Conservation (phyloP, 2,888 invertebrate species). For the Rotaria macrura region DNA sequence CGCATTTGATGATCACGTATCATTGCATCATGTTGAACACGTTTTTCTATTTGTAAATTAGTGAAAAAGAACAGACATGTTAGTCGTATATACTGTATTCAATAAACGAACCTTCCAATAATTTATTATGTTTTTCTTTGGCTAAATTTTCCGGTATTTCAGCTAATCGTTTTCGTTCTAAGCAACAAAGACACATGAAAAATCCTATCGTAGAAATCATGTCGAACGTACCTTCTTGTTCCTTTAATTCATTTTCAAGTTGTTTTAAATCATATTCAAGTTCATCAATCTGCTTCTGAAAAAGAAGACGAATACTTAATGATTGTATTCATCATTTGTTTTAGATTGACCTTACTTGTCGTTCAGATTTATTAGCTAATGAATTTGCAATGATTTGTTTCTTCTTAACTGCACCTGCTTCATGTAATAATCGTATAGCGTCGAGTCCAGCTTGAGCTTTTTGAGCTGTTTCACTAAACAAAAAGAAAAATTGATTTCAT, state of each 20-base stretch:
- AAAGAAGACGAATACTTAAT: neutral
- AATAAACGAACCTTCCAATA: constrained; percentile 47
- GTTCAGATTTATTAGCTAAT: neutral
- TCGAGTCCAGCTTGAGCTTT: neutral
- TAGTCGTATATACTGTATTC: neutral
- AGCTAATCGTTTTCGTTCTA: constrained; percentile 57
- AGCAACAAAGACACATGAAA: neutral
- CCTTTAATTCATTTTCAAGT: constrained; percentile 32
- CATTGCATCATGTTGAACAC: constrained; percentile 40
- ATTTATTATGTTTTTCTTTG: constrained; percentile 55
- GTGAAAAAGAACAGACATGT: neutral
- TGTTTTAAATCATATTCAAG: constrained; percentile 60
- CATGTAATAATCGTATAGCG: neutral
- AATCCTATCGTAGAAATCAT: neutral
- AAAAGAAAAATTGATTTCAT: neutral
- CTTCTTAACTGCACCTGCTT: neutral
- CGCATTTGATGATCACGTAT: constrained; percentile 41
- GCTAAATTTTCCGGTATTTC: constrained; percentile 60
- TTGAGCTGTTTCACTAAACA: neutral
- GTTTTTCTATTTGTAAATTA: constrained; percentile 37
- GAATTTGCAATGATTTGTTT: neutral
- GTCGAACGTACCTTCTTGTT: constrained; percentile 36
- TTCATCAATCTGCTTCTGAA: constrained; percentile 59
- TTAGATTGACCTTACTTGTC: neutral
- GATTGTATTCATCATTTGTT: neutral